phyloP scores from a whole-genome alignment of 37 sponge, comb jelly and placozoan species.

The Tethya wilhelma region DNA sequence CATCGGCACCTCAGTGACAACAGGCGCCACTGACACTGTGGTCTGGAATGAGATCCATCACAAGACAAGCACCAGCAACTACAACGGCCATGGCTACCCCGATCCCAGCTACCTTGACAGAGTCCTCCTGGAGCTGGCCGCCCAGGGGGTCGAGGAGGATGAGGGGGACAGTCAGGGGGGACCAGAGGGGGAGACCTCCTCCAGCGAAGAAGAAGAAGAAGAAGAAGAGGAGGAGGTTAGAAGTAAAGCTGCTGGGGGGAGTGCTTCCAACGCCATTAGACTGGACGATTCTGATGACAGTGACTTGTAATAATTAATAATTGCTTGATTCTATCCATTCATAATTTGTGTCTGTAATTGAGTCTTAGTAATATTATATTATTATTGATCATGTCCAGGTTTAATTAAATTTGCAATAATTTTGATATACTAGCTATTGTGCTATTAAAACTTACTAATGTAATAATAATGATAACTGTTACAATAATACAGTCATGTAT shows the following conservation, averaged over 20 bases:
- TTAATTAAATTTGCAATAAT: too few species aligned
- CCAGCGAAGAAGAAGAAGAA: conserved; percentile 16
- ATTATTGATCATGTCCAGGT: too few species aligned
- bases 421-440: too few species aligned
- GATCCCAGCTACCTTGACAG: conserved; percentile 94
- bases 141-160: conserved; percentile 89
- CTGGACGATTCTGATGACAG: conserved; percentile 12
- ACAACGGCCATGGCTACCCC: conserved; percentile 94
- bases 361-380: too few species aligned
- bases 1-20: conserved; percentile 92
- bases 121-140: conserved; percentile 86
- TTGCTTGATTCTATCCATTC: too few species aligned
- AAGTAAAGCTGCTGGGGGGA: not conserved
- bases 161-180: too few species aligned
- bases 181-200: too few species aligned
- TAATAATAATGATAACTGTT: too few species aligned
- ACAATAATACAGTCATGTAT: too few species aligned
- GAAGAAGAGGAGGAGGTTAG: not conserved
- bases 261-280: not conserved
- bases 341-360: too few species aligned
- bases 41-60: conserved; percentile 99
- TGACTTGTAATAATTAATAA: too few species aligned
- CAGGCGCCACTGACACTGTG: conserved; percentile 82
- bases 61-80: conserved; percentile 88
- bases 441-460: too few species aligned